These are phyloP conservation scores for Meandrusa payeni DNA, from an alignment of 2,888 invertebrate species.

Conservation along the genomic window DNA sequence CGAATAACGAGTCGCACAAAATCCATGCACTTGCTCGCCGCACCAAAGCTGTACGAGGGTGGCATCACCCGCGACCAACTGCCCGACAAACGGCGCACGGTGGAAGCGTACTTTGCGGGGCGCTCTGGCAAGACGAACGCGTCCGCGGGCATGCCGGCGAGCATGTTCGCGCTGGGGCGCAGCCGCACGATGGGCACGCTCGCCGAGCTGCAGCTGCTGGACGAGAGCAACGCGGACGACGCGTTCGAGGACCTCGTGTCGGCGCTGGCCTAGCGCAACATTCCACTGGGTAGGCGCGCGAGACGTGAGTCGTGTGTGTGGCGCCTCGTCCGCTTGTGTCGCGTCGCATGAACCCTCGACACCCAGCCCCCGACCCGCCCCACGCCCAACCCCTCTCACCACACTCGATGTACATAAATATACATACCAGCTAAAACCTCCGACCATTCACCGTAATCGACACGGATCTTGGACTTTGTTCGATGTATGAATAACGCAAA, in stretches of 20 bases:
- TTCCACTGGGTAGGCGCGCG: slow-evolving; percentile 73
- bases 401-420: slow-evolving; percentile 62
- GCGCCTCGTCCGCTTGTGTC: slow-evolving; percentile 70
- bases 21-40: slow-evolving; percentile 86
- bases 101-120: slow-evolving; percentile 86
- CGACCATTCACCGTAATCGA: slow-evolving; percentile 47
- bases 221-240: slow-evolving; percentile 91
- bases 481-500: too few relatives aligned
- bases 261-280: slow-evolving; percentile 73
- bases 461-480: slow-evolving; percentile 11
- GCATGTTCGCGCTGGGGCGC: slow-evolving; percentile 80
- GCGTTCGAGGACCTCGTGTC: slow-evolving; percentile 93
- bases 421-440: slow-evolving; percentile 44
- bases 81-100: slow-evolving; percentile 85
- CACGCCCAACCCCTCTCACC: slow-evolving; percentile 34
- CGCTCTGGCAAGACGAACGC: slow-evolving; percentile 32
- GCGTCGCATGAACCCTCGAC: slow-evolving; percentile 51
- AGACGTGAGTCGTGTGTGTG: slow-evolving; percentile 79
- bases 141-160: slow-evolving; percentile 61
- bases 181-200: slow-evolving; percentile 90
- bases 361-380: slow-evolving; percentile 32
- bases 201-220: slow-evolving; percentile 83
- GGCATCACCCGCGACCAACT: slow-evolving; percentile 85
- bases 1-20: slow-evolving; percentile 81
- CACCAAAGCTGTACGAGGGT: slow-evolving; percentile 91